Base-by-base conservation (phyloP, 2,888 invertebrate species). In the Pristionchus japonicus region DNA sequence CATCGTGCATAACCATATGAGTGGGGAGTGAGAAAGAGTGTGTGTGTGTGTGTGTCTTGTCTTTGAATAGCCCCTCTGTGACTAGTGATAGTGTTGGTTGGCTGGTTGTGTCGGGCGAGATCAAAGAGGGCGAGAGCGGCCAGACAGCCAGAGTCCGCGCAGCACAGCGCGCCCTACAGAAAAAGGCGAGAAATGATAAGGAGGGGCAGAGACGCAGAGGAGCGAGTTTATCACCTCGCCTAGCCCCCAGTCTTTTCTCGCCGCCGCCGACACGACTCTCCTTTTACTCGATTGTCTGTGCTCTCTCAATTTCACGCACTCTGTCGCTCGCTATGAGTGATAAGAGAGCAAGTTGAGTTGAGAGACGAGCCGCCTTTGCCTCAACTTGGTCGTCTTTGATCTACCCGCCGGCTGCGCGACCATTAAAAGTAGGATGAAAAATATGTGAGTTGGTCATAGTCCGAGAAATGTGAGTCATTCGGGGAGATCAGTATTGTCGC, bases 101-200 rank as follows among this genome's bases (percentile, higher is more conserved):
- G 64, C 31, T n/a, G n/a, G n/a, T n/a, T n/a, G n/a, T n/a, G 70
- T 34, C 70, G 70, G 77, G n/a, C 7, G n/a, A 77, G 77, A 77
- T 77, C 77, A 77, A 77, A 77, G 77, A 43, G 27, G 40, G 40
- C 70, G 77, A 77, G 77, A 77, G 77, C 77, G 43, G 34, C 3
- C 70, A 70, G 34, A 70, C 70, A 1, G 23, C 17, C 70, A 70
- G 70, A 37, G 37, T 17, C 20, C 70, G 70, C 37, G 70, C 70
- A 20, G 70, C 70, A n/a, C 61, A 13, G 64, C 64, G 64, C 64
- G 31, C 64, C 34, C 64, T 4, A 67, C 17, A 34, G 64, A 34
- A 34, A 15, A 6, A 13, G 31, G 2, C n/a, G n/a, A n/a, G n/a
- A n/a, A 70, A 43, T 47, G 77, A 77, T 43, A 77, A 40, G 77